A percentile compares a stretch with the other conserved stretches of the same genome.
Conservation (phyloP, 2,797 vertebrate species). For the Anguilla anguilla region DNA sequence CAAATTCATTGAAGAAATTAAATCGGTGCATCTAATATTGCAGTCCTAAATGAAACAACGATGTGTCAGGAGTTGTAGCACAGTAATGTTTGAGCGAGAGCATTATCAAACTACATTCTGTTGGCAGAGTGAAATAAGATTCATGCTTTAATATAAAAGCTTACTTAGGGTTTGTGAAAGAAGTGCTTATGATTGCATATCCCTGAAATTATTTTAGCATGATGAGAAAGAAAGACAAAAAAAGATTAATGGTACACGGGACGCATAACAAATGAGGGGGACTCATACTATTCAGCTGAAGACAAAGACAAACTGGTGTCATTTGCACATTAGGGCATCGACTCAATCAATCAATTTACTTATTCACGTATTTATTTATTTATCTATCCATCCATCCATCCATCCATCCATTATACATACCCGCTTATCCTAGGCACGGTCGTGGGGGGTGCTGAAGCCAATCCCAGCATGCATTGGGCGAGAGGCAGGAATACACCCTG, state of each 20-base stretch:
- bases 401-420: too few relatives aligned
- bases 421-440: too few relatives aligned
- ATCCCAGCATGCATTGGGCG: too few relatives aligned
- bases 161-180: background rate
- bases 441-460: too few relatives aligned
- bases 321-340: slow-evolving; percentile 54
- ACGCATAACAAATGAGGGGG: slow-evolving; percentile 55
- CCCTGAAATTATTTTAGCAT: slow-evolving; percentile 7
- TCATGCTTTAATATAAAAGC: slow-evolving; percentile 6
- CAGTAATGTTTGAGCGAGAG: background rate
- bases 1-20: background rate
- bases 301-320: slow-evolving; percentile 62
- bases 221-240: background rate
- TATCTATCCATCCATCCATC: background rate
- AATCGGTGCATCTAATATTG: background rate
- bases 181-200: slow-evolving; percentile 19
- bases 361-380: background rate
- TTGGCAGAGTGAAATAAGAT: slow-evolving; percentile 7
- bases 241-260: slow-evolving; percentile 39
- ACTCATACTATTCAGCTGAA: slow-evolving; percentile 50
- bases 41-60: background rate
- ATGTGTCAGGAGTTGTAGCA: background rate
- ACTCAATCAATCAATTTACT: slow-evolving; percentile 51
- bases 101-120: slow-evolving; percentile 2
- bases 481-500: too few relatives aligned